These are phyloP conservation scores for Cirrhinus molitorella DNA, from an alignment of 2,797 vertebrate genomes.

Conservation along the genomic window DNA sequence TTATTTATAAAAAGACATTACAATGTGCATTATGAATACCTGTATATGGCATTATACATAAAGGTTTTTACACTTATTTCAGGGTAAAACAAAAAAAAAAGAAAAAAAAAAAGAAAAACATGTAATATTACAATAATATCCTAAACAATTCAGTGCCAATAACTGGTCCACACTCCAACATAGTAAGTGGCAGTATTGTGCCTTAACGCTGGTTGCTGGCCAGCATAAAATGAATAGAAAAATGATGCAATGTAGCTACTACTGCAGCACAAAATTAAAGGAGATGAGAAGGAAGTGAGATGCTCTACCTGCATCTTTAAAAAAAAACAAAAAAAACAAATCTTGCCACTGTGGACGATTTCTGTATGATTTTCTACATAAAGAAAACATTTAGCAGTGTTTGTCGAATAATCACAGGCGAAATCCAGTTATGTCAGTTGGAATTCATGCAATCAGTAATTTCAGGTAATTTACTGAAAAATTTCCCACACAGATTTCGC, in stretches of 20 bases:
- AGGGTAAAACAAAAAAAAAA: no score
- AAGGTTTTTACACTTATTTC: no score
- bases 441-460: background rate
- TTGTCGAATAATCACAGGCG: background rate
- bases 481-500: background rate
- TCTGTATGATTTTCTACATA: background rate
- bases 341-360: background rate
- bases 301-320: background rate
- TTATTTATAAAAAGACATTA: background rate
- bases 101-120: no score
- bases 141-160: background rate
- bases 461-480: background rate
- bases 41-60: background rate
- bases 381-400: background rate
- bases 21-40: background rate
- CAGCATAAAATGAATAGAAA: background rate
- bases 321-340: background rate
- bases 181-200: background rate
- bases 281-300: background rate
- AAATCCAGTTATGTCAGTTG: background rate
- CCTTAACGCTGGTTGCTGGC: background rate
- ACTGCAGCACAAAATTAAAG: background rate
- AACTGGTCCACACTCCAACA: background rate
- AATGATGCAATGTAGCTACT: background rate
- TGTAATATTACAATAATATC: no score